A percentile compares a stretch with the other conserved stretches of the same genome.
These are phyloP conservation scores for Nebria brevicollis DNA, from an alignment of 2,888 invertebrate species.

Conservation along the genomic window DNA sequence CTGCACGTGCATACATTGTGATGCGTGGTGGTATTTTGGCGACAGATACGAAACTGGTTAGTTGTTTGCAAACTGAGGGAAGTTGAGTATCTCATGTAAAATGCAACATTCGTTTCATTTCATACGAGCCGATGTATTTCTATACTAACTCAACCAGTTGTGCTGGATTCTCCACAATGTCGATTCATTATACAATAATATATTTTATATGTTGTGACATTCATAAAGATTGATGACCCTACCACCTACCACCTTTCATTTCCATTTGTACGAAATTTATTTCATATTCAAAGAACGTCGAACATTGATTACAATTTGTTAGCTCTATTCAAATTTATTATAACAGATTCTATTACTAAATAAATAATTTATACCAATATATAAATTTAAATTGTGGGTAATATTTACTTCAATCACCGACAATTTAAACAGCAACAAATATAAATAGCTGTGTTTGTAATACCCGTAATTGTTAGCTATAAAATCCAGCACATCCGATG, in stretches of 20 bases:
- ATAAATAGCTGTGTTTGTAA: too few species aligned
- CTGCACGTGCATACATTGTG: background rate
- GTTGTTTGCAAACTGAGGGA: background rate
- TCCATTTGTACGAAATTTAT: background rate
- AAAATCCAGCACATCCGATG: too few species aligned
- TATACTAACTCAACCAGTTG: constrained; percentile 4
- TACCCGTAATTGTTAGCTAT: too few species aligned
- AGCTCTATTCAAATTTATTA: too few species aligned
- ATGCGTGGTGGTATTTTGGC: constrained; percentile 3
- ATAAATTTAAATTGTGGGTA: too few species aligned
- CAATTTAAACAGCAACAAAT: too few species aligned
- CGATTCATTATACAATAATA: background rate
- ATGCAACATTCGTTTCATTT: background rate
- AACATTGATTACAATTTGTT: background rate
- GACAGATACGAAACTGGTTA: background rate
- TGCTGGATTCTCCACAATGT: constrained; percentile 4
- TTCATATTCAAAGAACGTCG: background rate
- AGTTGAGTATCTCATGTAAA: constrained; percentile 3
- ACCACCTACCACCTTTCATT: background rate
- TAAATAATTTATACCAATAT: too few species aligned
- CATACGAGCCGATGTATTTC: background rate
- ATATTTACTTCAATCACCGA: too few species aligned
- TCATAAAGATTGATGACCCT: constrained; percentile 4
- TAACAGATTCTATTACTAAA: too few species aligned
- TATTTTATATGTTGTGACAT: constrained; percentile 3